Evolutionary conservation across 2,797 vertebrate genomes (phyloP), one percentile per base, ranked within the genome.

Genomic region (Rhyacichthys aspro): DNA sequence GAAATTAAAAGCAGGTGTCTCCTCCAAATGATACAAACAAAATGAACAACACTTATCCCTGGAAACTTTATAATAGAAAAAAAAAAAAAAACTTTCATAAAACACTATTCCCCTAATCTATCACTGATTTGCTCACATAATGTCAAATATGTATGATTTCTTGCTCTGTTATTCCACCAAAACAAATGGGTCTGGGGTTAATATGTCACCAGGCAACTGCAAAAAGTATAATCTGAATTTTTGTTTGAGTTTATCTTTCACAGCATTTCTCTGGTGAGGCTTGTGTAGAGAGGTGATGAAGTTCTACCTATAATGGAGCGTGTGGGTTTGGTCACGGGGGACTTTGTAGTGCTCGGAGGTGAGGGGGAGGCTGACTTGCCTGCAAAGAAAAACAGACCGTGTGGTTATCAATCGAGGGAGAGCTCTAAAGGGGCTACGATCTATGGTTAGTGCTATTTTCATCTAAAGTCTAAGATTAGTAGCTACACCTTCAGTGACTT

Each of bases 341-440:
- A 59, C 70, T 78, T 81, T 67, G 79, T 71, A 76, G 82, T 84
- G 89, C 85, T 71, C 89, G 90, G 63, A 88, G 86, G 81, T 86
- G 79, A 87, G 86, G 84, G 88, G 86, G 78, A 76, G 80, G 78
- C 77, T 74, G 77, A 88, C 78, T 89, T 77, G 72, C 89, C 93
- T 95, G 93, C 66, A 94, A 92, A 84, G 87, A 80, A 88, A 93
- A 67, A 94, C 79, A 90, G 8, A 86, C 45, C 82, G 80, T 71
- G 59, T 72, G 67, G 67, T 90, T 89, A 87, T 75, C 43, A 63
- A 48, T 19, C 39, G 42, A 55, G 48, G 37, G 23, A 28, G 9
- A 50, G 46, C 47, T 63, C n/a, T 0, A 9, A 28, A 32, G 63
- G 48, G 2, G 38, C 70, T 80, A 74, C 7, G 1, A 2, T 70